Conservation (phyloP, 2,888 invertebrate genomes). For the Idaea dimidiata region DNA sequence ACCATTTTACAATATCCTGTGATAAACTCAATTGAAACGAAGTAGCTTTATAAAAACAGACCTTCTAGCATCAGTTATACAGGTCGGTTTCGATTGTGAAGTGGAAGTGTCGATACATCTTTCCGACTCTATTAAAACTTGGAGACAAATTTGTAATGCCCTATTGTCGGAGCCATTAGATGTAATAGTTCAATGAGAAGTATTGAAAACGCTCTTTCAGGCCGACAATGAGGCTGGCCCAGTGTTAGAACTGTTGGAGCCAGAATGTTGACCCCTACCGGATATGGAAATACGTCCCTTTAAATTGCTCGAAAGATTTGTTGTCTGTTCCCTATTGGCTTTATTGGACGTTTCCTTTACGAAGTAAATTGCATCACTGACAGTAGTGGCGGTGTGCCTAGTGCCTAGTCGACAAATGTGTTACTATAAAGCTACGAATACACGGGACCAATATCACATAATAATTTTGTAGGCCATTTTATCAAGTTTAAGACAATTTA, state of each 20-base stretch:
- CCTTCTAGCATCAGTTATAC: slow-evolving; percentile 48
- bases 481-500: background rate
- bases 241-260: slow-evolving; percentile 45
- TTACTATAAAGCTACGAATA: background rate
- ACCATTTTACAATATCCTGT: slow-evolving; percentile 78
- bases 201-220: slow-evolving; percentile 73
- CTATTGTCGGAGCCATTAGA: slow-evolving; percentile 75
- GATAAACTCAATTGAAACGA: slow-evolving; percentile 72
- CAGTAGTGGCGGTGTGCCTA: background rate
- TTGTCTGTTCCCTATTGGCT: slow-evolving; percentile 48
- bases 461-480: background rate
- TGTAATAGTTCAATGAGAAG: slow-evolving; percentile 73
- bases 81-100: slow-evolving; percentile 28
- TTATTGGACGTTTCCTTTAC: slow-evolving; percentile 61
- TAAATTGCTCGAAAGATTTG: slow-evolving; percentile 66
- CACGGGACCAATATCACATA: background rate
- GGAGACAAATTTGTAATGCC: slow-evolving; percentile 74
- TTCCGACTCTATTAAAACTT: slow-evolving; percentile 27
- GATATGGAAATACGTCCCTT: slow-evolving; percentile 72
- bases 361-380: slow-evolving; percentile 40
- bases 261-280: slow-evolving; percentile 68
- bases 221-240: slow-evolving; percentile 62
- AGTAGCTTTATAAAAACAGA: slow-evolving; percentile 37
- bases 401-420: background rate
- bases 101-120: slow-evolving; percentile 7